Evolutionary conservation across 1,140 invertebrate species (phyloP).

Genomic region (Venustaconcha ellipsiformis): DNA sequence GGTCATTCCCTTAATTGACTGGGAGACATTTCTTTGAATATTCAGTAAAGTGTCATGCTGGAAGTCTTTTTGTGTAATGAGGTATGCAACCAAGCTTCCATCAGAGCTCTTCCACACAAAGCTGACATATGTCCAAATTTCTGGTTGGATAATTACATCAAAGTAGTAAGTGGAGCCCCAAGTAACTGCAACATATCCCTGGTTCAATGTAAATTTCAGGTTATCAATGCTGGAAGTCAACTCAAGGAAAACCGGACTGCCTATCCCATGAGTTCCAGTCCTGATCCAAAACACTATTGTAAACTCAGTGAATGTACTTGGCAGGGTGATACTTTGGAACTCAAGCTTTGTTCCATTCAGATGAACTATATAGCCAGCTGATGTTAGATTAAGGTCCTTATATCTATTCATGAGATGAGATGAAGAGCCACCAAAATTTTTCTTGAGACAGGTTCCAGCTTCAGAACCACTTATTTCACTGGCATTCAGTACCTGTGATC

Average conservation of each 20-base stretch:
- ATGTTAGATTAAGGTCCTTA: constrained; percentile 4
- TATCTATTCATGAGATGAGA: constrained; percentile 14
- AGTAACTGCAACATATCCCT: constrained; percentile 3
- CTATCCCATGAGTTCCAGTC: constrained; percentile 3
- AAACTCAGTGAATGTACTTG: constrained; percentile 7
- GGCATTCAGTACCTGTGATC: not conserved
- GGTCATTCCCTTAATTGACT: not conserved
- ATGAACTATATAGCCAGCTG: constrained; percentile 12
- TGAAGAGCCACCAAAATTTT: not conserved
- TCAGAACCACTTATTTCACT: constrained; percentile 8
- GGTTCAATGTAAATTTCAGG: constrained; percentile 8
- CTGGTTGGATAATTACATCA: not conserved
- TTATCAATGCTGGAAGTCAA: constrained; percentile 1
- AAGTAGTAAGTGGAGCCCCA: constrained; percentile 18
- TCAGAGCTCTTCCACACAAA: constrained; percentile 15
- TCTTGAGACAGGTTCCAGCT: constrained; percentile 4
- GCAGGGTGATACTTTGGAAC: constrained; percentile 8
- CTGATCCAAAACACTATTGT: constrained; percentile 17
- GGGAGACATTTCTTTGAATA: not conserved
- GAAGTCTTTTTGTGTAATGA: constrained; percentile 6
- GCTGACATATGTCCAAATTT: constrained; percentile 18
- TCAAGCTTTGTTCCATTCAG: constrained; percentile 6
- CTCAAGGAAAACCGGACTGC: constrained; percentile 1
- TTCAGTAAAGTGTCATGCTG: constrained; percentile 13
- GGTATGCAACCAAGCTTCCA: constrained; percentile 10